Evolutionary conservation across 1,140 invertebrate genomes (phyloP), one percentile per base, ranked within the genome.

Genomic region (Cecropterus lyciades): DNA sequence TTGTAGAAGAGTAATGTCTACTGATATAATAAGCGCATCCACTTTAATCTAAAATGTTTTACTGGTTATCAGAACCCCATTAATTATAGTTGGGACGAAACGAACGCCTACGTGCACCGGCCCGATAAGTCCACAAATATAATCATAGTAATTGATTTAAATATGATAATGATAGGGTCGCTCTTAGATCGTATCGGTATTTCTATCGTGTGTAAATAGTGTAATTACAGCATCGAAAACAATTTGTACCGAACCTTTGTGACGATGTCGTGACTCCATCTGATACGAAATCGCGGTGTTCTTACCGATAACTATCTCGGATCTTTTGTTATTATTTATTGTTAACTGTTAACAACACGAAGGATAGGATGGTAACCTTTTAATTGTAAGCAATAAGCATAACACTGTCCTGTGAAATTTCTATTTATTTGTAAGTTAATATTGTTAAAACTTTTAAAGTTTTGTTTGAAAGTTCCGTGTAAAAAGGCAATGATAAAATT

Each of bases 91-190:
- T 71, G 75, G 73, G 68, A 76, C 69, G 63, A 68, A 80, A 73
- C 68, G 33, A 70, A 80, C 82, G 83, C 82, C 84, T 74, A 85
- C 87, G 57, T 42, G 55, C 24, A 45, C 56, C 53, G 57, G 45
- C 65, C 70, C 49, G 62, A 73, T 72, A 57, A 59, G 65, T 72
- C 63, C 56, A 75, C 77, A 80, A 81, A 83, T 78, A 80, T 88
- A 85, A 89, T 91, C 77, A 85, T 70, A 77, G 79, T 87, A 88
- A 91, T 91, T 88, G 85, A 89, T 88, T 91, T 87, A 85, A 89
- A 87, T 85, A 77, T 85, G 82, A 84, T 86, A 86, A 90, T 82
- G 62, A 80, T 80, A 79, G 79, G 73, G 73, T 3, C 11, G 33
- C n/a, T 43, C 40, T 3, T 43, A 43, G 40, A 14, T 37, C 10